Percentiles rank a stretch among this genome's conserved stretches.
Conservation (phyloP, 2,113 vertebrate genomes). For the Macroglossus sobrinus region DNA sequence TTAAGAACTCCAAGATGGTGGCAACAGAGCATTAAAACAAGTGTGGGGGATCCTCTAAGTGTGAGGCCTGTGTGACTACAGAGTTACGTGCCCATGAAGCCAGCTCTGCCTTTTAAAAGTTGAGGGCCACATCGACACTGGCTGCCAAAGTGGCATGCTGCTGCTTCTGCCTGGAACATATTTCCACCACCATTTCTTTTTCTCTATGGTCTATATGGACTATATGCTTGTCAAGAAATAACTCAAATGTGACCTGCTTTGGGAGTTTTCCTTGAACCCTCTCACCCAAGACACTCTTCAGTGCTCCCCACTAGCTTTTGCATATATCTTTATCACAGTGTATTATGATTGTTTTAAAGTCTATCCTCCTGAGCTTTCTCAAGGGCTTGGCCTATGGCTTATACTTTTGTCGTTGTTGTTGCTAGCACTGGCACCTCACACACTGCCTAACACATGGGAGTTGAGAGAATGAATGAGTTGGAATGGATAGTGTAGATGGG, state of each 20-base stretch:
- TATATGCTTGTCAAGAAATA: background rate
- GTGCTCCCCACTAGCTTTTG: background rate
- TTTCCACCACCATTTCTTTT: background rate
- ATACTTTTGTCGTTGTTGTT: background rate
- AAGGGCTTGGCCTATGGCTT: background rate
- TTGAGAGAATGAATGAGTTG: background rate
- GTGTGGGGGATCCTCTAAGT: background rate
- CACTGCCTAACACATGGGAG: background rate
- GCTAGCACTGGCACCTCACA: background rate
- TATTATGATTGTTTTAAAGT: background rate
- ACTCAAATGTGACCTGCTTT: background rate
- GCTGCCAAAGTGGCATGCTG: background rate
- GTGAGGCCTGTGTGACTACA: background rate
- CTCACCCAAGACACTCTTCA: background rate
- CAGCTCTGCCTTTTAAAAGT: background rate
- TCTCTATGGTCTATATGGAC: background rate
- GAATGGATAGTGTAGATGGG: background rate
- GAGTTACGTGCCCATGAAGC: background rate
- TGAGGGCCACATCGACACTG: background rate
- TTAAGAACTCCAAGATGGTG: background rate
- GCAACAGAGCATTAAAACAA: background rate
- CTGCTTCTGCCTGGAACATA: background rate
- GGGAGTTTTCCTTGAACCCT: background rate
- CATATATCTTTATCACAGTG: background rate
- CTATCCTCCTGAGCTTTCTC: background rate